Percentiles rank a stretch among this genome's conserved stretches.
phyloP scores from a whole-genome alignment of 2,888 invertebrate species.

The Callosobruchus maculatus region DNA sequence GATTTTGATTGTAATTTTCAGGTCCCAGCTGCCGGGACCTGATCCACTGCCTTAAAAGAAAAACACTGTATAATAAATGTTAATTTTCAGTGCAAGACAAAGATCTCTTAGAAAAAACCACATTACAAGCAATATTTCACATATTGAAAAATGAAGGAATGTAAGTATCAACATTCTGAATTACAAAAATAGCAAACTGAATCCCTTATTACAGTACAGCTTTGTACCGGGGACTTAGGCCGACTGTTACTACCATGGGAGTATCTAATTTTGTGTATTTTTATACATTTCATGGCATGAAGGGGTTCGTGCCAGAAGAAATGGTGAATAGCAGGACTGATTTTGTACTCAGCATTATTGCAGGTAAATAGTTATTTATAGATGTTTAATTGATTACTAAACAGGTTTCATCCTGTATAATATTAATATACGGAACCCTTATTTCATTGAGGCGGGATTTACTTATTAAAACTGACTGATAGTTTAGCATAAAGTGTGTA shows the following conservation, averaged over 20 bases:
- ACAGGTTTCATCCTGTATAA: too few relatives aligned
- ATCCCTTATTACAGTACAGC: slow-evolving; percentile 49
- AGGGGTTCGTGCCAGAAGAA: slow-evolving; percentile 45
- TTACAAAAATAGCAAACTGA: neutral
- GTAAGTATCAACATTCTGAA: slow-evolving; percentile 49
- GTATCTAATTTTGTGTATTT: slow-evolving; percentile 94
- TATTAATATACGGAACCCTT: too few relatives aligned
- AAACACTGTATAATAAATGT: slow-evolving; percentile 6
- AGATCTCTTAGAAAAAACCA: slow-evolving; percentile 63
- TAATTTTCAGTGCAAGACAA: slow-evolving; percentile 66
- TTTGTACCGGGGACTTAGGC: slow-evolving; percentile 75
- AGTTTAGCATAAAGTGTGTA: too few relatives aligned
- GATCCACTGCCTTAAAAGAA: too few relatives aligned
- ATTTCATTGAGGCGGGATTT: too few relatives aligned
- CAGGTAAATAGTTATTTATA: slow-evolving; percentile 9
- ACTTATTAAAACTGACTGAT: too few relatives aligned
- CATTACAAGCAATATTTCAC: slow-evolving; percentile 60
- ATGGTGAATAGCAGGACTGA: slow-evolving; percentile 63
- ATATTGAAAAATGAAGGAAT: slow-evolving; percentile 53
- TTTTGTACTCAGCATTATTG: slow-evolving; percentile 60
- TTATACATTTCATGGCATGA: slow-evolving; percentile 84
- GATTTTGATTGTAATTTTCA: too few relatives aligned
- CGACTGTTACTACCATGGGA: slow-evolving; percentile 80
- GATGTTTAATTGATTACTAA: too few relatives aligned
- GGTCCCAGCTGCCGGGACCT: too few relatives aligned